phyloP scores from a whole-genome alignment of 2,113 vertebrate genomes.

The Rhynchopsitta pachyrhyncha region DNA sequence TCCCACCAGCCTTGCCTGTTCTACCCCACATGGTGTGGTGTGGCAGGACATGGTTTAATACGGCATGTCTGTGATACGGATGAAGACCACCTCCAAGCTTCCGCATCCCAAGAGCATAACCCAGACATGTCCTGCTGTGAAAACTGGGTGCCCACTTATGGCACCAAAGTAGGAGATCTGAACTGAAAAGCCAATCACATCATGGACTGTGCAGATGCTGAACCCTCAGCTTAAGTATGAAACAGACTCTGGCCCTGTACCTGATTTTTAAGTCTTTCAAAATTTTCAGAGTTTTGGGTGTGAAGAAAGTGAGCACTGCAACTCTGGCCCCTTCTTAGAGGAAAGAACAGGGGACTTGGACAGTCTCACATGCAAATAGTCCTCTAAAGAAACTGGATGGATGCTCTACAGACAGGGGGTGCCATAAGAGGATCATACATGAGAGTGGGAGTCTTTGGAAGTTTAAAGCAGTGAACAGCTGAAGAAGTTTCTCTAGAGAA shows the following conservation, averaged over 20 bases:
- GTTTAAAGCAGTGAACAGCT: conserved; percentile 38
- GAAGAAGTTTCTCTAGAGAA: not conserved
- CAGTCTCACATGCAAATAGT: not conserved
- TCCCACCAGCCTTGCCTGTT: not conserved
- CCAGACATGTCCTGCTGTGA: fast-evolving
- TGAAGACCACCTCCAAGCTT: not conserved
- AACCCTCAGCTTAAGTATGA: not conserved
- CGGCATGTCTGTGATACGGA: fast-evolving
- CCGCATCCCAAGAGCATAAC: not conserved
- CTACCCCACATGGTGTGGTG: not conserved
- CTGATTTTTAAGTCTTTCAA: not conserved
- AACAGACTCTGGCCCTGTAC: not conserved
- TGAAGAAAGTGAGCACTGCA: not conserved
- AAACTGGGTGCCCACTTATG: not conserved
- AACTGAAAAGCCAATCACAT: not conserved
- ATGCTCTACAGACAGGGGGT: not conserved
- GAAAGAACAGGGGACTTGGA: not conserved
- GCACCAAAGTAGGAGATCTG: not conserved
- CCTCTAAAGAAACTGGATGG: not conserved
- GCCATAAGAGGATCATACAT: not conserved
- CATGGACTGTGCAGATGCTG: not conserved
- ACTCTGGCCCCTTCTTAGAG: not conserved
- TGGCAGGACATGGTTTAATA: not conserved
- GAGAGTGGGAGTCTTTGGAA: not conserved
- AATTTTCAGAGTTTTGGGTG: not conserved